Conservation (phyloP, 2,113 vertebrate genomes). For the Bufo gargarizans region DNA sequence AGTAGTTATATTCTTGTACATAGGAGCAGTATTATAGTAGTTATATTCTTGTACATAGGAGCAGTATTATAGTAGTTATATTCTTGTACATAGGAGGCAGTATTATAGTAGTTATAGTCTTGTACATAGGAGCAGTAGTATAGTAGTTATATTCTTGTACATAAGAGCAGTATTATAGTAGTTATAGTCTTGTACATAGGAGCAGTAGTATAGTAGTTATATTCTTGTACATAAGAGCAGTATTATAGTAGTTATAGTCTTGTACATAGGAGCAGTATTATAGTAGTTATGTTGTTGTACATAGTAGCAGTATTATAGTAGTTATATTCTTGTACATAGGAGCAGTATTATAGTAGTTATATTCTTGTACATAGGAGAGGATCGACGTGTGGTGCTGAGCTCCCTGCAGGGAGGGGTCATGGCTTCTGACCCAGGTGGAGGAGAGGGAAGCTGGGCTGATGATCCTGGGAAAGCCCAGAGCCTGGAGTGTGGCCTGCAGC, state of each 20-base stretch:
- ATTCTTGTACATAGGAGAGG: neutral
- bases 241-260: neutral
- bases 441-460: too few relatives aligned
- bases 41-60: neutral
- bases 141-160: neutral
- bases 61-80: neutral
- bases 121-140: neutral
- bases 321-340: constrained; percentile 1
- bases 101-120: neutral
- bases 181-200: neutral
- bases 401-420: too few relatives aligned
- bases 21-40: neutral
- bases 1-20: neutral
- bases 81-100: neutral
- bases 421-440: too few relatives aligned
- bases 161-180: neutral
- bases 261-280: neutral
- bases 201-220: neutral
- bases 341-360: neutral
- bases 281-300: constrained; percentile 14
- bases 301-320: neutral
- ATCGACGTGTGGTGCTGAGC: too few relatives aligned
- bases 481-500: too few relatives aligned
- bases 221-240: neutral
- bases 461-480: too few relatives aligned